Evolutionary conservation across 2,797 vertebrate species (phyloP).

Genomic region (Alfaro cultratus): DNA sequence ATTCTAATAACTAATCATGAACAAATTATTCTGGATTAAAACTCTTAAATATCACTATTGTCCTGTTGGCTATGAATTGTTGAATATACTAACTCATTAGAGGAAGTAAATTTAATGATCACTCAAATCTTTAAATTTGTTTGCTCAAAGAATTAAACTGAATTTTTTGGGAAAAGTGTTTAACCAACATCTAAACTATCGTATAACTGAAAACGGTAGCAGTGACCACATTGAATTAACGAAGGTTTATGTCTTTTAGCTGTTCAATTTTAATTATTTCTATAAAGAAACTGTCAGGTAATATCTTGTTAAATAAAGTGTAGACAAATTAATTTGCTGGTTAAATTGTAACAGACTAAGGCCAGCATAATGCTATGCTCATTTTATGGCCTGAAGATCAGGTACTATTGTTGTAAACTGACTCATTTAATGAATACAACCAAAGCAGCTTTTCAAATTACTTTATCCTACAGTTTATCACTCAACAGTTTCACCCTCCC

Average conservation of each 20-base stretch:
- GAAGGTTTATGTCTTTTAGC: background rate
- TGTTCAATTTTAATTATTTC: background rate
- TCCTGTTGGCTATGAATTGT: background rate
- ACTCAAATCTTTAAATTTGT: background rate
- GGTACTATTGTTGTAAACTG: background rate
- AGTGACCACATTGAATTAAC: too few species aligned
- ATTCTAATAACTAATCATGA: background rate
- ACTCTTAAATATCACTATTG: background rate
- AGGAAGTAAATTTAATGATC: background rate
- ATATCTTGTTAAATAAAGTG: background rate
- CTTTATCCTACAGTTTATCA: background rate
- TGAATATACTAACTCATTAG: background rate
- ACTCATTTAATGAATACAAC: background rate
- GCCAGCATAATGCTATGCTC: background rate
- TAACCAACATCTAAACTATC: background rate
- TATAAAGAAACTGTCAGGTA: background rate
- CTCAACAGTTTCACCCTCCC: background rate
- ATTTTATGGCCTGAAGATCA: background rate
- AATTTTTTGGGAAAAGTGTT: background rate
- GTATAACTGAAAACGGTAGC: background rate
- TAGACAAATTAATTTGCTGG: too few species aligned
- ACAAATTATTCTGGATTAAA: background rate
- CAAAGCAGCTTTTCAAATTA: background rate
- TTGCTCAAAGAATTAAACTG: background rate
- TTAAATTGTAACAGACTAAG: background rate